Percentiles rank a stretch among this genome's conserved stretches.
Conservation (phyloP, 2,888 invertebrate species). For the Steinernema carpocapsae region DNA sequence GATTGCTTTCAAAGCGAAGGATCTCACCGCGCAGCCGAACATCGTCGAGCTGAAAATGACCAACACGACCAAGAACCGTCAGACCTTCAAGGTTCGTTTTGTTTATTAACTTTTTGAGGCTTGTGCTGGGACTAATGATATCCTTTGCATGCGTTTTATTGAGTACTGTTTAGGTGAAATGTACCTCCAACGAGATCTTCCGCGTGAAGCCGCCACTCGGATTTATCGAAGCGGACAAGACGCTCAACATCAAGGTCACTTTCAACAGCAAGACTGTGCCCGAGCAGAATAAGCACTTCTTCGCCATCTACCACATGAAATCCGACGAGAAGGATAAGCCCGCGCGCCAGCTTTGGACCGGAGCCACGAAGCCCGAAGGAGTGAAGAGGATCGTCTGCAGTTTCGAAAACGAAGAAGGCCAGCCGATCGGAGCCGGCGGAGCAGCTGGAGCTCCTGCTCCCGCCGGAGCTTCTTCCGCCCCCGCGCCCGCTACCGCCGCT, state of each 20-base stretch:
- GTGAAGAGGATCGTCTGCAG: slow-evolving; percentile 48
- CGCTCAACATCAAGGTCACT: slow-evolving; percentile 44
- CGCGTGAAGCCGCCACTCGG: slow-evolving; percentile 51
- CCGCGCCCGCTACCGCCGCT: not conserved
- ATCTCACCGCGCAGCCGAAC: slow-evolving; percentile 9
- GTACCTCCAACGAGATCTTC: slow-evolving; percentile 44
- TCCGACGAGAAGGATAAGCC: slow-evolving; percentile 42
- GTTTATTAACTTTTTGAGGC: too few relatives aligned
- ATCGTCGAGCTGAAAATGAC: slow-evolving; percentile 38
- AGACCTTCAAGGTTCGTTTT: slow-evolving; percentile 42
- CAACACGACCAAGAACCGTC: slow-evolving; percentile 42
- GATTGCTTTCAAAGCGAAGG: slow-evolving; percentile 47
- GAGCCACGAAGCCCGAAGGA: slow-evolving; percentile 54
- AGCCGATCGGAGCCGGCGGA: not conserved
- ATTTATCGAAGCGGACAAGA: slow-evolving; percentile 52
- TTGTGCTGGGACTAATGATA: too few relatives aligned
- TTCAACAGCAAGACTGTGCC: slow-evolving; percentile 46
- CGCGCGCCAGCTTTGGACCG: slow-evolving; percentile 48
- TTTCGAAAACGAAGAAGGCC: slow-evolving; percentile 42
- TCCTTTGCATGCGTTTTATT: not conserved
- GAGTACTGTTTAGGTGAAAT: slow-evolving; percentile 41
- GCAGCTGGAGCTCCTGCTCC: not conserved
- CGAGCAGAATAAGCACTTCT: slow-evolving; percentile 50
- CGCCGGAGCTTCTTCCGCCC: not conserved
- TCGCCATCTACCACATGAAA: slow-evolving; percentile 58